These are phyloP conservation scores for Contarinia nasturtii DNA, from an alignment of 1,140 invertebrate species.

Conservation along the genomic window DNA sequence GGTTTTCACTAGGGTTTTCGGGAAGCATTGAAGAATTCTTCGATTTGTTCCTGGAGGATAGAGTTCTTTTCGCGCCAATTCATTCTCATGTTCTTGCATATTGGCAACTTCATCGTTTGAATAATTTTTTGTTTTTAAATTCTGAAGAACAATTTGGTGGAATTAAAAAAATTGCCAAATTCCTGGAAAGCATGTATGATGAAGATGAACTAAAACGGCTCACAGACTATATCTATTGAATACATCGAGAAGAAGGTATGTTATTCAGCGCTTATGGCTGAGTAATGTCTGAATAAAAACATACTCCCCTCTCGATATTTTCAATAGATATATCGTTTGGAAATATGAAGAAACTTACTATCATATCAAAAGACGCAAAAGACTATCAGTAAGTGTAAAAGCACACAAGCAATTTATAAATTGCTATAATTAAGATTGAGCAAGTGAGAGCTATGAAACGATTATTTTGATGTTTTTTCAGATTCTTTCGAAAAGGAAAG, in stretches of 20 bases:
- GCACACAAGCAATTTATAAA: too few relatives aligned
- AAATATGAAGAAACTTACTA: too few relatives aligned
- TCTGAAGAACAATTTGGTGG: conserved; percentile 39
- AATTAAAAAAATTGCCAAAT: conserved; percentile 34
- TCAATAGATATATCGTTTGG: too few relatives aligned
- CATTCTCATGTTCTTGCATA: conserved; percentile 37
- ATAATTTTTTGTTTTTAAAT: conserved; percentile 38
- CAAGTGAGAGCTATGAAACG: too few relatives aligned
- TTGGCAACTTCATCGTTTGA: conserved; percentile 30
- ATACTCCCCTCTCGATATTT: too few relatives aligned
- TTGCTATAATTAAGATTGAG: too few relatives aligned
- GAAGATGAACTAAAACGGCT: conserved; percentile 30
- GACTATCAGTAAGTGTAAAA: too few relatives aligned
- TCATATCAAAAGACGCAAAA: too few relatives aligned
- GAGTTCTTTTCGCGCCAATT: conserved; percentile 34
- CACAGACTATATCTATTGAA: conserved; percentile 27
- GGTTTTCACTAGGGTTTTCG: conserved; percentile 32
- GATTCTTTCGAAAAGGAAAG: conserved; percentile 40
- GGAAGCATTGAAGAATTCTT: conserved; percentile 36
- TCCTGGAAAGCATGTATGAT: conserved; percentile 30
- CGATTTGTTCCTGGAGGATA: conserved; percentile 37
- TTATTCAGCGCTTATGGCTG: too few relatives aligned
- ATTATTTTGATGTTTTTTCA: too few relatives aligned
- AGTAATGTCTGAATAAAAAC: too few relatives aligned
- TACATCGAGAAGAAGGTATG: not conserved